These are phyloP conservation scores for Archocentrus centrarchus DNA, from an alignment of 2,113 vertebrate genomes.

Conservation along the genomic window DNA sequence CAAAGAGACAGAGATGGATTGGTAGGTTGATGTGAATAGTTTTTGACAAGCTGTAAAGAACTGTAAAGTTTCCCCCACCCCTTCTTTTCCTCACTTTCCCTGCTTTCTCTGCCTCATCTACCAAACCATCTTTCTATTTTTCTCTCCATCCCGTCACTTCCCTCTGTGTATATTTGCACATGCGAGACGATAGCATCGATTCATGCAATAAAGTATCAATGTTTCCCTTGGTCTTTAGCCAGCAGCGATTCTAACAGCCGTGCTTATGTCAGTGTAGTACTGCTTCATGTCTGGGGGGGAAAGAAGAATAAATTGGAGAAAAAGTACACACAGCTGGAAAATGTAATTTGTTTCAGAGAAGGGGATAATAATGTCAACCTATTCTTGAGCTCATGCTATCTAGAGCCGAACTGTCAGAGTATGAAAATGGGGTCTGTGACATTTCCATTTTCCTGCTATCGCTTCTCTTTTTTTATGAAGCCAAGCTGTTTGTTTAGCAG, in stretches of 20 bases:
- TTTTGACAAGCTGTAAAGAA: constrained; percentile 40
- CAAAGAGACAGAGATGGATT: background rate
- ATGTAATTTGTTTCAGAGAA: constrained; percentile 25
- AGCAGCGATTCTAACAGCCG: constrained; percentile 13
- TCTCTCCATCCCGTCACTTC: background rate
- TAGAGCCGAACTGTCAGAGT: background rate
- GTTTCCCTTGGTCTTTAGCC: constrained; percentile 31
- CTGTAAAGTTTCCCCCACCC: constrained; percentile 15
- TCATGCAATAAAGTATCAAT: constrained; percentile 57
- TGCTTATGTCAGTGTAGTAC: constrained; percentile 26
- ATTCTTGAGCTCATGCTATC: constrained; percentile 26
- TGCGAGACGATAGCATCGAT: background rate
- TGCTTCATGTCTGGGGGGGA: constrained; percentile 18
- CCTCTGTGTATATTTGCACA: constrained; percentile 56
- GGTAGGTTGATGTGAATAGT: constrained; percentile 4
- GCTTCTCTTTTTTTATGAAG: constrained; percentile 32
- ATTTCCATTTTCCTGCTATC: constrained; percentile 41
- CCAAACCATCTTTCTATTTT: background rate
- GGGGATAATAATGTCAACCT: constrained; percentile 8
- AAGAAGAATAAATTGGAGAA: constrained; percentile 22
- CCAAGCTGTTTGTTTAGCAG: constrained; percentile 31
- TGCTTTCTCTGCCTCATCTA: constrained; percentile 8
- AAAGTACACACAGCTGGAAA: constrained; percentile 24
- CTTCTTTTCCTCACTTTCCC: background rate
- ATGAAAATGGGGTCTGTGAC: constrained; percentile 42